phyloP scores from a whole-genome alignment of 2,888 invertebrate genomes.

The Nymphalis urticae region DNA sequence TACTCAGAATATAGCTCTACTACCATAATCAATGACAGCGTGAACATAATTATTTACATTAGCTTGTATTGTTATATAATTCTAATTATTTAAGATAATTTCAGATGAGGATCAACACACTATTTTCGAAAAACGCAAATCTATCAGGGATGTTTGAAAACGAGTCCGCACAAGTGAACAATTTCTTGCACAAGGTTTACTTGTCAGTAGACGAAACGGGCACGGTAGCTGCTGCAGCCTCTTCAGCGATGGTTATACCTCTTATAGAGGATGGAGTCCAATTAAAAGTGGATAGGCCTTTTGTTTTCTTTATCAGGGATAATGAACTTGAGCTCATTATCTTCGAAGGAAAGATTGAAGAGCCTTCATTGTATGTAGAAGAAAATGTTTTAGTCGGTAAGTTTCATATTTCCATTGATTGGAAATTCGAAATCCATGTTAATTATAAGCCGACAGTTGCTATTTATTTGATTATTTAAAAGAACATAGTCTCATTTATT shows the following conservation, averaged over 20 bases:
- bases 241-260: slow-evolving; percentile 82
- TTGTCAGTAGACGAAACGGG: slow-evolving; percentile 85
- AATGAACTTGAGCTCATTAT: slow-evolving; percentile 77
- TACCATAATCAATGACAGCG: too few species aligned
- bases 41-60: too few species aligned
- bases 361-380: slow-evolving; percentile 60
- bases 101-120: slow-evolving; percentile 81
- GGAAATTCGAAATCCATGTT: neutral
- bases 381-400: slow-evolving; percentile 4
- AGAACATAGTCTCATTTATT: too few species aligned
- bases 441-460: too few species aligned
- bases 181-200: slow-evolving; percentile 83
- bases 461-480: too few species aligned
- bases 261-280: slow-evolving; percentile 80
- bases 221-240: slow-evolving; percentile 84
- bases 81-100: slow-evolving; percentile 40
- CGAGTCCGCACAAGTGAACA: slow-evolving; percentile 69
- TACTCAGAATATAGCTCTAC: too few species aligned
- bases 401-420: neutral
- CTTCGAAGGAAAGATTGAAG: slow-evolving; percentile 84
- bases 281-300: slow-evolving; percentile 83
- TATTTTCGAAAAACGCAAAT: slow-evolving; percentile 81
- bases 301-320: slow-evolving; percentile 84
- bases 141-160: slow-evolving; percentile 79
- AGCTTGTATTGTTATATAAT: too few species aligned